These are phyloP conservation scores for Notodonta dromedarius DNA, from an alignment of 2,888 invertebrate species.

Conservation along the genomic window DNA sequence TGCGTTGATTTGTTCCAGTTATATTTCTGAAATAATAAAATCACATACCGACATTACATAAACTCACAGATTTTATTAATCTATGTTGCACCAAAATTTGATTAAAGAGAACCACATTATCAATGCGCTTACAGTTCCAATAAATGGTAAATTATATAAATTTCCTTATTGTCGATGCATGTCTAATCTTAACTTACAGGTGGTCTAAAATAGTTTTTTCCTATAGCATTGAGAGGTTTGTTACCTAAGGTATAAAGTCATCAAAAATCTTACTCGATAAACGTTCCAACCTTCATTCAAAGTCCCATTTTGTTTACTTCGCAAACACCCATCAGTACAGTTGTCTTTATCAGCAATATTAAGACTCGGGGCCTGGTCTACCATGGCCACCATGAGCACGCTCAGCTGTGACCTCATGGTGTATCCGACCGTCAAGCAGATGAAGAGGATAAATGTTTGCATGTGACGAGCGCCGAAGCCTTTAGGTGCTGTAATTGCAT, in stretches of 20 bases:
- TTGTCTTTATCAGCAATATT: background rate
- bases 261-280: conserved; percentile 53
- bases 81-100: no score
- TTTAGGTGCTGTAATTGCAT: conserved; percentile 28
- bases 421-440: conserved; percentile 50
- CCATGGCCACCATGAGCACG: conserved; percentile 70
- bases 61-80: no score
- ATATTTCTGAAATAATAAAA: conserved; percentile 52
- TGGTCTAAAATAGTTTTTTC: no score
- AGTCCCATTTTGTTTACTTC: background rate
- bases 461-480: conserved; percentile 61
- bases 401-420: conserved; percentile 56
- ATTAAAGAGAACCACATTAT: no score
- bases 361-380: conserved; percentile 28
- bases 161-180: no score
- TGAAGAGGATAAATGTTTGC: conserved; percentile 58
- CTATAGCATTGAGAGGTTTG: no score
- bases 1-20: conserved; percentile 64
- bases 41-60: no score
- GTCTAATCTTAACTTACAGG: no score
- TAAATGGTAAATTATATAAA: no score
- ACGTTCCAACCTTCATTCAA: conserved; percentile 31
- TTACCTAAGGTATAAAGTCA: no score
- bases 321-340: background rate
- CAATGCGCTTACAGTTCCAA: no score